These are phyloP conservation scores for Styela clava DNA, from an alignment of 23 tunicate genomes.

Conservation along the genomic window DNA sequence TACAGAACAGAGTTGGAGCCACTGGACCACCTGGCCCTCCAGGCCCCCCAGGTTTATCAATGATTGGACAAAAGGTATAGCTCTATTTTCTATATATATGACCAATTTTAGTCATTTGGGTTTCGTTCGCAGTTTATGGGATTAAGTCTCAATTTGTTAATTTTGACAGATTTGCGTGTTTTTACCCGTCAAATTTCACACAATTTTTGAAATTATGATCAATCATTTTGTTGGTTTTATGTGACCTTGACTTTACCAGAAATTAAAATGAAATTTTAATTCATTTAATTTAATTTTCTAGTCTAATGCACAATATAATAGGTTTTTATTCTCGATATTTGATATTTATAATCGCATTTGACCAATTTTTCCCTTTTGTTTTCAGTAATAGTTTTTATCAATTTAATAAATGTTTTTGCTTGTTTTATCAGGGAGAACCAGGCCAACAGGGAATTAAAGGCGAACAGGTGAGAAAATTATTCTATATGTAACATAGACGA, in stretches of 20 bases:
- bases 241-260: not conserved
- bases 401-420: not conserved
- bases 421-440: conserved; percentile 1
- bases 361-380: too few species aligned
- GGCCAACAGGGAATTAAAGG: not conserved
- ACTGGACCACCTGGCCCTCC: conserved; percentile 7
- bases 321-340: not conserved
- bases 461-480: not conserved
- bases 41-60: not conserved
- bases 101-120: too few species aligned
- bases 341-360: not conserved
- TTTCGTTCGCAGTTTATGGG: too few species aligned
- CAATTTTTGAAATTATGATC: not conserved
- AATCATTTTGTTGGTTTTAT: not conserved
- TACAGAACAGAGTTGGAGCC: conserved; percentile 3
- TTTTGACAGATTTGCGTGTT: too few species aligned
- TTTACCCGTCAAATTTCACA: too few species aligned
- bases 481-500: too few species aligned
- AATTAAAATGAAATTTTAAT: not conserved
- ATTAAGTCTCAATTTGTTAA: too few species aligned
- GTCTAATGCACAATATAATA: not conserved
- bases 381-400: not conserved
- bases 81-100: too few species aligned
- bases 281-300: not conserved
- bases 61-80: not conserved